Evolutionary conservation across 2,797 vertebrate species (phyloP).

Genomic region (Taenioides sp.): DNA sequence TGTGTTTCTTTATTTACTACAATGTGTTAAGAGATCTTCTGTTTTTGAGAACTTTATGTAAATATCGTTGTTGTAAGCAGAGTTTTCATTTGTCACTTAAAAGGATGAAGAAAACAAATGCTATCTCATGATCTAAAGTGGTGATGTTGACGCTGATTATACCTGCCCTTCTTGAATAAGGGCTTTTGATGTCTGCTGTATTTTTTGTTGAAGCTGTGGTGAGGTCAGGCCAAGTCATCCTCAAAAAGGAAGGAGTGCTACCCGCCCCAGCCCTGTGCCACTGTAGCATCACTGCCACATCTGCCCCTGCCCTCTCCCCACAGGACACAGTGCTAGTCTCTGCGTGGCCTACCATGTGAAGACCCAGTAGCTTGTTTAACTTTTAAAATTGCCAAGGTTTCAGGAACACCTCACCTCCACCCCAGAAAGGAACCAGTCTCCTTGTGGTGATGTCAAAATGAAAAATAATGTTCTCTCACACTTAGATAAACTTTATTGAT

Average conservation of each 20-base stretch:
- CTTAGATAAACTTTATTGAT: no score
- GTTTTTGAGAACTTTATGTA: slow-evolving; percentile 79
- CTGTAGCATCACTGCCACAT: slow-evolving; percentile 67
- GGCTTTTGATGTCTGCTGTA: slow-evolving; percentile 78
- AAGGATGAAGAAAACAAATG: slow-evolving; percentile 68
- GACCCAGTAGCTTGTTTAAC: slow-evolving; percentile 33
- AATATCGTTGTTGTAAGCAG: slow-evolving; percentile 78
- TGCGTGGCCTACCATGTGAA: slow-evolving; percentile 8
- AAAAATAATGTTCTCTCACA: no score
- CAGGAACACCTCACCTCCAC: background rate
- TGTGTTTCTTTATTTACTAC: slow-evolving; percentile 75
- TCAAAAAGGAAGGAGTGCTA: slow-evolving; percentile 60
- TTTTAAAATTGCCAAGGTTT: background rate
- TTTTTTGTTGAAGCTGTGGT: slow-evolving; percentile 70
- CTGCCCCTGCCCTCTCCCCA: slow-evolving; percentile 13
- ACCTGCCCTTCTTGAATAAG: slow-evolving; percentile 82
- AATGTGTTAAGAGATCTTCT: slow-evolving; percentile 63
- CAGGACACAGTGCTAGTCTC: slow-evolving; percentile 25
- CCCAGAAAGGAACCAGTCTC: background rate
- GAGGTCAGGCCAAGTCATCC: slow-evolving; percentile 60
- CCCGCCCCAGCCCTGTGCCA: slow-evolving; percentile 56
- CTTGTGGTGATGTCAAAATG: background rate
- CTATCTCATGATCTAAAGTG: slow-evolving; percentile 67
- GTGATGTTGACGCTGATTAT: slow-evolving; percentile 72
- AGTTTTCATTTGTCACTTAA: slow-evolving; percentile 79